These are phyloP conservation scores for Meleagris gallopavo DNA, from an alignment of 2,113 vertebrate genomes.

Conservation along the genomic window DNA sequence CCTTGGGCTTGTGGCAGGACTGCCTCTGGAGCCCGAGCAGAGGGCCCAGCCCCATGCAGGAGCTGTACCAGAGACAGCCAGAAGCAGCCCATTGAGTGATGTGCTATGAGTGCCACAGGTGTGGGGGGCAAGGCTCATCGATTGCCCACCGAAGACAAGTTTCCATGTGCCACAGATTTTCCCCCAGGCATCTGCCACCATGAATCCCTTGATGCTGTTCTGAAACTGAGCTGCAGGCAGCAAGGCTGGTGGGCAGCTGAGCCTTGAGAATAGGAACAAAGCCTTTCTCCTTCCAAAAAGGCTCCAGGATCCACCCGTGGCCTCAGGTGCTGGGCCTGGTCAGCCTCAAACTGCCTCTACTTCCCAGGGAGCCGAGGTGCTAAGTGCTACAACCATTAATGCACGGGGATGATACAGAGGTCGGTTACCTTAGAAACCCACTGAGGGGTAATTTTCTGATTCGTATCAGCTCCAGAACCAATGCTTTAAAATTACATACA, in stretches of 20 bases:
- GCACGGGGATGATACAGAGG: not conserved
- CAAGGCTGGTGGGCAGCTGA: not conserved
- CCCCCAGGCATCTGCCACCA: not conserved
- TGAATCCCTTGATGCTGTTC: not conserved
- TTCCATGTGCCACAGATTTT: not conserved
- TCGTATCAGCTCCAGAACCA: slow-evolving; percentile 9
- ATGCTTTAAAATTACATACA: not conserved
- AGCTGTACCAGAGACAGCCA: not conserved
- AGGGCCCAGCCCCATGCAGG: not conserved
- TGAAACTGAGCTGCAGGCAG: not conserved
- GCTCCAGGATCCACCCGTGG: not conserved
- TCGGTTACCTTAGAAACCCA: not conserved
- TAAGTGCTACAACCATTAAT: not conserved
- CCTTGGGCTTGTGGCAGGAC: not conserved
- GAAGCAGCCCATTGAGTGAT: not conserved
- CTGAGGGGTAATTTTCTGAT: slow-evolving; percentile 32
- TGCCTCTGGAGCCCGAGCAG: not conserved
- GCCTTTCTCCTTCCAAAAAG: not conserved
- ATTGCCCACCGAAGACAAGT: not conserved
- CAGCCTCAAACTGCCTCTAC: not conserved
- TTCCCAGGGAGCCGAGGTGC: not conserved
- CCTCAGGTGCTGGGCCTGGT: not conserved
- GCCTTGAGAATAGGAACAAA: not conserved
- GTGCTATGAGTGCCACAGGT: not conserved
- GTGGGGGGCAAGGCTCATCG: not conserved